A percentile compares a stretch with the other conserved stretches of the same genome.
These are phyloP conservation scores for Cactoblastis cactorum DNA, from an alignment of 2,888 invertebrate genomes.

Conservation along the genomic window DNA sequence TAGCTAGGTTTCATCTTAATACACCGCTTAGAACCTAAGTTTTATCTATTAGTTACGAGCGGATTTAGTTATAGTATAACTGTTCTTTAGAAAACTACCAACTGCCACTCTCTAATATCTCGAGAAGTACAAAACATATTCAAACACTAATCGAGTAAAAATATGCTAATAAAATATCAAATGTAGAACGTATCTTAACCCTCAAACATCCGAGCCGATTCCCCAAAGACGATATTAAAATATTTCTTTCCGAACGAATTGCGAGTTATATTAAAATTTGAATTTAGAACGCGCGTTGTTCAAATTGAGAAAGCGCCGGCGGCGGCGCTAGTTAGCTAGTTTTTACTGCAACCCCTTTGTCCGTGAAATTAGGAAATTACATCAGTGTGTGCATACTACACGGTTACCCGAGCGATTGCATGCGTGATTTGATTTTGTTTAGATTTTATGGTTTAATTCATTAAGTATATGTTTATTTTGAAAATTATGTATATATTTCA, in stretches of 20 bases:
- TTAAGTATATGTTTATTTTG: too few relatives aligned
- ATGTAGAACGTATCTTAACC: conserved; percentile 1
- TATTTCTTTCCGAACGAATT: conserved; percentile 12
- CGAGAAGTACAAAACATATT: background rate
- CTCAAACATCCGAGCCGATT: conserved; percentile 7
- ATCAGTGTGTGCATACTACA: conserved; percentile 50
- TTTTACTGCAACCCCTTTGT: conserved; percentile 72
- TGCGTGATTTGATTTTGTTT: conserved; percentile 37
- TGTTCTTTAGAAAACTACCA: too few relatives aligned
- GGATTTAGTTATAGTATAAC: too few relatives aligned
- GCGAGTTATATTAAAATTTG: conserved; percentile 52
- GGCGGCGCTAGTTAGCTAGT: conserved; percentile 73
- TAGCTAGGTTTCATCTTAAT: too few relatives aligned
- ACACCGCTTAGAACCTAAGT: too few relatives aligned
- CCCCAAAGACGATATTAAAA: conserved; percentile 11
- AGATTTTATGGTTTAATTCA: too few relatives aligned
- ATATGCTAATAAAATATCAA: conserved; percentile 8
- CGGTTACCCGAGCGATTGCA: conserved; percentile 41
- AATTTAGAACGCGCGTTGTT: conserved; percentile 66
- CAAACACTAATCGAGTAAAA: background rate
- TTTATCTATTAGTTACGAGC: too few relatives aligned
- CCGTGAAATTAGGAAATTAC: conserved; percentile 45
- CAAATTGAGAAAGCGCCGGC: conserved; percentile 69
- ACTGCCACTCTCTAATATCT: too few relatives aligned
- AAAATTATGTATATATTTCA: too few relatives aligned